phyloP scores from a whole-genome alignment of 2,888 invertebrate genomes.

The Drosophila acutilabella region DNA sequence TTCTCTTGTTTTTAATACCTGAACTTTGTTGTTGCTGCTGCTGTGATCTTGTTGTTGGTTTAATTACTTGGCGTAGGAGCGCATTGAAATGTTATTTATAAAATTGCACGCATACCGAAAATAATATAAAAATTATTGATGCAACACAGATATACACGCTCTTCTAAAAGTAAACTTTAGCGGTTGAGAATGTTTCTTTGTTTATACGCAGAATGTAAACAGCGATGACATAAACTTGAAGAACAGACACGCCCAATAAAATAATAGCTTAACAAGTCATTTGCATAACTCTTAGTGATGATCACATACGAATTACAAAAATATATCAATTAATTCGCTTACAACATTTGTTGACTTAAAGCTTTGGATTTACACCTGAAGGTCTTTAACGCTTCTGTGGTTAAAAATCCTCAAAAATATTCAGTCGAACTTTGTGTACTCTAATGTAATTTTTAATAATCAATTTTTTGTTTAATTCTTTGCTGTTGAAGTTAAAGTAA shows the following conservation, averaged over 20 bases:
- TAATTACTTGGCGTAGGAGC: conserved; percentile 59
- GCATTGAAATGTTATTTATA: conserved; percentile 52
- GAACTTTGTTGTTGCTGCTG: not conserved
- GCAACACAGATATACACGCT: not conserved
- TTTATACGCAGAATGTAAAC: not conserved
- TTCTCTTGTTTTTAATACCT: conserved; percentile 34
- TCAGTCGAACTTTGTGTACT: not conserved
- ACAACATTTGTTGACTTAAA: not conserved
- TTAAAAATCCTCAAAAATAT: conserved; percentile 10
- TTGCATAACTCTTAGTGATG: conserved; percentile 51
- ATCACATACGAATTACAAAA: conserved; percentile 15
- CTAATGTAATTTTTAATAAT: not conserved
- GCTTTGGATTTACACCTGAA: not conserved
- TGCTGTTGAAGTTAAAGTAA: not conserved
- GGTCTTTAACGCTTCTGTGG: conserved; percentile 32
- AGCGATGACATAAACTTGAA: conserved; percentile 46
- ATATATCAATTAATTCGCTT: not conserved
- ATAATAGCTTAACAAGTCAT: conserved; percentile 18
- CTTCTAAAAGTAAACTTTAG: not conserved
- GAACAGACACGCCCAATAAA: conserved; percentile 37
- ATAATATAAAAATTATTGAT: conserved; percentile 12
- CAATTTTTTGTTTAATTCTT: not conserved
- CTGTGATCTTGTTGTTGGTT: conserved; percentile 18
- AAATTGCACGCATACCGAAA: conserved; percentile 24
- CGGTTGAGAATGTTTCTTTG: conserved; percentile 7